phyloP scores from a whole-genome alignment of 2,797 vertebrate genomes.

The Semaprochilodus insignis region DNA sequence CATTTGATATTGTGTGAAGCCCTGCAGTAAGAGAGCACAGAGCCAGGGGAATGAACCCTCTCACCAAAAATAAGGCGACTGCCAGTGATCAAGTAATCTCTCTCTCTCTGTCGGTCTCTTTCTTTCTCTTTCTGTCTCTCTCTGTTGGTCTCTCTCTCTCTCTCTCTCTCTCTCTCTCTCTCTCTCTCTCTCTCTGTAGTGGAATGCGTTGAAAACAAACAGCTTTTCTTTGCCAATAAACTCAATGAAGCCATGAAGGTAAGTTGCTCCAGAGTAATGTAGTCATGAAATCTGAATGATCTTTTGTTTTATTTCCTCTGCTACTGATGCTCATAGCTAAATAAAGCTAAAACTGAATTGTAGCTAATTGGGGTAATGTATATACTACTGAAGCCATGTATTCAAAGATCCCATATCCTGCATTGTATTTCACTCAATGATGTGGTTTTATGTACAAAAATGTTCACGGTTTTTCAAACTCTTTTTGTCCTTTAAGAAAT shows the following conservation, averaged over 20 bases:
- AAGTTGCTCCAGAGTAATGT: constrained; percentile 47
- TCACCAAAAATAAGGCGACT: not conserved
- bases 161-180: not conserved
- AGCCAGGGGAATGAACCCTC: not conserved
- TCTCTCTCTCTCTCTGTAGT: constrained; percentile 75
- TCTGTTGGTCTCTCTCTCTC: constrained; percentile 10
- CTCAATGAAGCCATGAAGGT: constrained; percentile 97
- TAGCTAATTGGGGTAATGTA: no score
- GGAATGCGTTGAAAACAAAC: constrained; percentile 96
- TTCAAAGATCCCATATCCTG: no score
- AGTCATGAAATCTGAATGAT: not conserved
- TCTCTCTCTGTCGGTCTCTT: not conserved
- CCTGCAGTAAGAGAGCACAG: not conserved
- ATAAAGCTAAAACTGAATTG: no score
- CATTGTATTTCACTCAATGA: no score
- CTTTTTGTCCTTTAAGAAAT: no score
- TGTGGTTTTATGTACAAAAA: no score
- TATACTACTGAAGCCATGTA: no score
- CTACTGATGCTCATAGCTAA: no score
- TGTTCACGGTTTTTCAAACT: no score
- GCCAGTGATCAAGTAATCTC: no score
- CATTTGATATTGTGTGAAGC: constrained; percentile 15
- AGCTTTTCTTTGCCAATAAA: constrained; percentile 91
- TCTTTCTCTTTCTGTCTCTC: not conserved
- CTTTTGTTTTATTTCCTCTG: no score